Evolutionary conservation across 2,113 vertebrate genomes (phyloP), one percentile per base, ranked within the genome.

Genomic region (Cyphomyrus discorhynchus): DNA sequence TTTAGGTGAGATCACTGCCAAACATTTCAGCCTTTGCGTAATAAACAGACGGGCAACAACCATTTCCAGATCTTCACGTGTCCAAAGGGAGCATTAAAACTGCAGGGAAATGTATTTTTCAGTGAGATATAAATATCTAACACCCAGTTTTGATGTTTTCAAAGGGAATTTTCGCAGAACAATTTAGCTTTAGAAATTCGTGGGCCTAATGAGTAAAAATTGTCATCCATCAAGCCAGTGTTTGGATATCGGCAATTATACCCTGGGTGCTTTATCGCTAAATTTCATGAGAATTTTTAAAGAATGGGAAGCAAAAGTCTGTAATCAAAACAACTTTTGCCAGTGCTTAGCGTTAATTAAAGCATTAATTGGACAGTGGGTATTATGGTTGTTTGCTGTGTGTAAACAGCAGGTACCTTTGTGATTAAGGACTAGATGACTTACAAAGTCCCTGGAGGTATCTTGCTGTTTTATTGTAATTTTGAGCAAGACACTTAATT

Each of bases 41-140:
- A 70, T 45, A 86, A 70, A 90, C 74, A 85, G 53, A 27, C 3
- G 39, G 46, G 31, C 24, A 27, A 90, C 24, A 89, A 89, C 27
- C 89, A 89, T 56, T 86, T 86, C 82, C 89, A 87, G 83, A 90
- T 8, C 89, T 70, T 11, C 53, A n/a, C 45, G 50, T 31, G 11
- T 39, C 66, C 58, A 53, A 90, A 1, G 19, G 15, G 49, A 87
- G 89, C 11, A n/a, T 31, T 53, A n/a, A 58, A 77, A 88, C 19
- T 80, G 86, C 31, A 82, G 39, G 31, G 47, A 88, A 90, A 74
- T 52, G 35, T 52, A 47, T 70, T 87, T 90, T 13, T 42, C 15
- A 77, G 82, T 80, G 77, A 56, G 9, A 46, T 80, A 74, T 80
- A 46, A 50, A 90, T 87, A n/a, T 27, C 21, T 66, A 74, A 53